phyloP scores from a whole-genome alignment of 2,113 vertebrate species.

The Alouatta palliata region DNA sequence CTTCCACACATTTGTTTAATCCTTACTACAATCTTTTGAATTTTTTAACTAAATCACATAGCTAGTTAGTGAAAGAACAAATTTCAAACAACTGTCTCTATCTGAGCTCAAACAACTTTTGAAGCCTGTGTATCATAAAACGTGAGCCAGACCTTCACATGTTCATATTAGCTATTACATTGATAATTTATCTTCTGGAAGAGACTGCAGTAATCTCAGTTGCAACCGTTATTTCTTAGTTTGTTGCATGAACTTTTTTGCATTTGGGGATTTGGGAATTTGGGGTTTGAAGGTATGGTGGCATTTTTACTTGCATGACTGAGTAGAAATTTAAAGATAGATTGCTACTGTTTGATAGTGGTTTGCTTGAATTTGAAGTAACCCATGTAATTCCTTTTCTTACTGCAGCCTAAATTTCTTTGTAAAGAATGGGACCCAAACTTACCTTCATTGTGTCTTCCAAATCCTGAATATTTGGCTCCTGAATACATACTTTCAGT shows the following conservation, averaged over 20 bases:
- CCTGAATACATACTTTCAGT: conserved; percentile 99
- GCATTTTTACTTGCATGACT: conserved; percentile 48
- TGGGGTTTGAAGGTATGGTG: not conserved
- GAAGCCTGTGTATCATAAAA: not conserved
- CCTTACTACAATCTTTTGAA: conserved; percentile 15
- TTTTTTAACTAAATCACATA: not conserved
- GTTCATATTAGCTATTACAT: not conserved
- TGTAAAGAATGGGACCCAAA: conserved; percentile 99
- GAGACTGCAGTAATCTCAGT: not conserved
- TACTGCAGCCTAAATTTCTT: conserved; percentile 90
- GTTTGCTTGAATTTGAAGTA: conserved; percentile 48
- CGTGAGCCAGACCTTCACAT: not conserved
- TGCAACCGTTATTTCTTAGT: not conserved
- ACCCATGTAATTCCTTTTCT: conserved; percentile 39
- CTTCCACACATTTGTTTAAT: conserved; percentile 32
- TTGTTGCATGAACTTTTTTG: not conserved
- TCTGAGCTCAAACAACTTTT: not conserved
- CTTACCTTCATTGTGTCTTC: conserved; percentile 95
- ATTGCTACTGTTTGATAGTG: conserved; percentile 31
- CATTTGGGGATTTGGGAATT: not conserved
- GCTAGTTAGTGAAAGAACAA: conserved; percentile 6
- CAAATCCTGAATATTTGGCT: conserved; percentile 97
- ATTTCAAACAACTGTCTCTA: not conserved
- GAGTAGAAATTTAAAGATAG: conserved; percentile 54
- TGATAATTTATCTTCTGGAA: conserved; percentile 35